Evolutionary conservation across 2,888 invertebrate genomes (phyloP).

Genomic region (Timema podura): DNA sequence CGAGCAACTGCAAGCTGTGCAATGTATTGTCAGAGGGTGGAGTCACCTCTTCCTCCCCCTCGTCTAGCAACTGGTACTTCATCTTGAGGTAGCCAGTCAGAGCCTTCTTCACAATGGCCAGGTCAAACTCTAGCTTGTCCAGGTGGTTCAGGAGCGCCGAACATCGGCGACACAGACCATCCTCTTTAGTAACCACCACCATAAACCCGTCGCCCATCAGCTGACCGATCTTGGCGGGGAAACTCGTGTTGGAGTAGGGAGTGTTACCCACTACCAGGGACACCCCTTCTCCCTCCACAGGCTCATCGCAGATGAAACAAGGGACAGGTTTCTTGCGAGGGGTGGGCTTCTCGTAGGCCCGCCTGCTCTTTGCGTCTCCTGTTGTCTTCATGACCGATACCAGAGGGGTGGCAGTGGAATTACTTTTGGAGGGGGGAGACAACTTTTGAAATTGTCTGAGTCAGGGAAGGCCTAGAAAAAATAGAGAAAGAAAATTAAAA

Average conservation of each 20-base stretch:
- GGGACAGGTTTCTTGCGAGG: no score
- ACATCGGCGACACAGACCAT: constrained; percentile 31
- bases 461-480: no score
- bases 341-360: no score
- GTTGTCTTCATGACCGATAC: no score
- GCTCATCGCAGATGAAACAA: constrained; percentile 29
- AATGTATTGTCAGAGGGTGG: no score
- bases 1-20: no score
- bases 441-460: no score
- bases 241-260: constrained; percentile 25
- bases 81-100: constrained; percentile 25
- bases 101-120: constrained; percentile 23
- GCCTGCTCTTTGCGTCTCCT: no score
- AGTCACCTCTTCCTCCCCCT: no score
- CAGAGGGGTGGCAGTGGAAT: no score
- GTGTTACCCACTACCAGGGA: constrained; percentile 22
- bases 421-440: no score
- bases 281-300: constrained; percentile 17
- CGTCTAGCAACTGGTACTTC: constrained; percentile 29
- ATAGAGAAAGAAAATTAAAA: no score
- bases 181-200: constrained; percentile 28
- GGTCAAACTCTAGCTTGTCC: constrained; percentile 31
- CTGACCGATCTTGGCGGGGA: constrained; percentile 30
- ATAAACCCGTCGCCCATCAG: constrained; percentile 31
- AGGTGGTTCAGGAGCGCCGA: constrained; percentile 28